Percentiles rank a stretch among this genome's conserved stretches.
Conservation (phyloP, 2,888 invertebrate species). For the Folsomia manolachei region DNA sequence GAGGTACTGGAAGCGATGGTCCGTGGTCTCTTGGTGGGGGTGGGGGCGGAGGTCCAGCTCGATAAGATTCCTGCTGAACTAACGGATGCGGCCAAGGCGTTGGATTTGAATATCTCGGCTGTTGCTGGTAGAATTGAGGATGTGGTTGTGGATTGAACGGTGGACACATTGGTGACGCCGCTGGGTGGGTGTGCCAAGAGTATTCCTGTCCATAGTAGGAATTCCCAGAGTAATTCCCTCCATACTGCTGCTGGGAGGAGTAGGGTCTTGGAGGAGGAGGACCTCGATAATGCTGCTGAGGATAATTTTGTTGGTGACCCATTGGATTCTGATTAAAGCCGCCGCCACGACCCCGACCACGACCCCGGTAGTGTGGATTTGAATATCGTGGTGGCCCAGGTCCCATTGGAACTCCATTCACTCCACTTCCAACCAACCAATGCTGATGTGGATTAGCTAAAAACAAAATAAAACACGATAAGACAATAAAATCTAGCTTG, state of each 20-base stretch:
- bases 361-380: too few relatives aligned
- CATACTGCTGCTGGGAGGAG: neutral
- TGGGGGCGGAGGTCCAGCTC: neutral
- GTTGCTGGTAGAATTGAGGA: neutral
- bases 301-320: neutral
- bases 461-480: too few relatives aligned
- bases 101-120: neutral
- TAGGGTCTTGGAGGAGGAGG: neutral
- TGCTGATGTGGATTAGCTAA: too few relatives aligned
- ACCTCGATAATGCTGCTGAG: neutral
- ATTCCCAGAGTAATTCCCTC: neutral
- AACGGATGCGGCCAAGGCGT: neutral
- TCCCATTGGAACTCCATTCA: too few relatives aligned
- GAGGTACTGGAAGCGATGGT: neutral
- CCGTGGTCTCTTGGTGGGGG: too few relatives aligned
- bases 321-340: neutral
- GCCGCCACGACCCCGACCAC: neutral
- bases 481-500: neutral
- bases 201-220: neutral
- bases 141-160: neutral
- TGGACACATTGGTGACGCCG: neutral
- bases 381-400: too few relatives aligned
- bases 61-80: too few relatives aligned
- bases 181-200: slow-evolving; percentile 7
- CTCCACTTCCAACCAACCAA: too few relatives aligned